These are phyloP conservation scores for Aurelia aurita DNA, from an alignment of 30 jellyfish, hydroid and myxozoan species.

Conservation along the genomic window DNA sequence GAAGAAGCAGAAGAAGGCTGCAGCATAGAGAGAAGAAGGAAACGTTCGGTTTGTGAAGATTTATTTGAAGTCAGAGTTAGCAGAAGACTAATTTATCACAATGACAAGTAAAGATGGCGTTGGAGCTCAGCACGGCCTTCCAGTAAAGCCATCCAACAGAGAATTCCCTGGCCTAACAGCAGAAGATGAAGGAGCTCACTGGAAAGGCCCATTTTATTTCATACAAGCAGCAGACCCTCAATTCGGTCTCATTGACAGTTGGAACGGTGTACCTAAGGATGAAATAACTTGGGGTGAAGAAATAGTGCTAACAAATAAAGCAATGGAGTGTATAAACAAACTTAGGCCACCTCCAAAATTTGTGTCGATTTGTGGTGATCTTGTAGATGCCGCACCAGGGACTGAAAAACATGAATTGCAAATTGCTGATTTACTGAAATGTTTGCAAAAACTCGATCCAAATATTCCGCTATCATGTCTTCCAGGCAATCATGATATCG, in stretches of 20 bases:
- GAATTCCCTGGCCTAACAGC: constrained; percentile 52
- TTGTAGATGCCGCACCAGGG: constrained; percentile 92
- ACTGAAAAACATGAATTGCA: constrained; percentile 68
- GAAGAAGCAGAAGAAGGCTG: too few species aligned
- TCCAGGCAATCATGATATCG: constrained; percentile 97
- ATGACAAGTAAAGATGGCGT: too few species aligned
- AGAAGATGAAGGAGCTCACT: constrained; percentile 35
- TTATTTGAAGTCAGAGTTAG: too few species aligned
- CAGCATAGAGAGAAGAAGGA: too few species aligned
- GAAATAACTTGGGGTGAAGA: constrained; percentile 85
- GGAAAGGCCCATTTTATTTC: constrained; percentile 77
- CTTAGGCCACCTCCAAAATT: constrained; percentile 87
- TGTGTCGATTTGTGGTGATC: constrained; percentile 93
- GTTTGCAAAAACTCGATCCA: constrained; percentile 55
- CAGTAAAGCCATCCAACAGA: constrained; percentile 10
- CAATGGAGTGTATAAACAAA: constrained; percentile 69
- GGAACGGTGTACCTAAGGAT: constrained; percentile 84
- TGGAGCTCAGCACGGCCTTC: too few species aligned
- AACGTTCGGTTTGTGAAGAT: too few species aligned
- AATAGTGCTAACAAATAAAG: constrained; percentile 75
- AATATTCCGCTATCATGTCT: constrained; percentile 82
- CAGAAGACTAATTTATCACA: too few species aligned
- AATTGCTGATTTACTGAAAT: constrained; percentile 61
- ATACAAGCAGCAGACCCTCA: constrained; percentile 96
- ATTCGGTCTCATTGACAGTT: constrained; percentile 86